A percentile compares a stretch with the other conserved stretches of the same genome.
phyloP scores from a whole-genome alignment of 2,797 vertebrate species.

The Hephaestus fuliginosus region DNA sequence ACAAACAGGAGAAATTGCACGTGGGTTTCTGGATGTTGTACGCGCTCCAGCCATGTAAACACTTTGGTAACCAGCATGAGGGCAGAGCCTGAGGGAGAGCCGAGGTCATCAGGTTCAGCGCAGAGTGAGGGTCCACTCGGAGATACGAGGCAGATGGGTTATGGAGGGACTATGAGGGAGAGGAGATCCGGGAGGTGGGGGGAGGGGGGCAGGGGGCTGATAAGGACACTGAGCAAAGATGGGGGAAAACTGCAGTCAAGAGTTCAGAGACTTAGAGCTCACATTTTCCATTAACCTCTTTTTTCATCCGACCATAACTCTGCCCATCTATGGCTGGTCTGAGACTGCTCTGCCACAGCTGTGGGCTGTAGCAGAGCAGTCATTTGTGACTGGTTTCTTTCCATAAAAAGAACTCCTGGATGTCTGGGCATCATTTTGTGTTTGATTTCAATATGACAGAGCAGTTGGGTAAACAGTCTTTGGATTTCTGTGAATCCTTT shows the following conservation, averaged over 20 bases:
- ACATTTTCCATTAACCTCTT: conserved; percentile 80
- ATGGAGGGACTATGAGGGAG: background rate
- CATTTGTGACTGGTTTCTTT: conserved; percentile 64
- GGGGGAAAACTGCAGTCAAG: conserved; percentile 49
- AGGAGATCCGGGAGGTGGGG: too few species aligned
- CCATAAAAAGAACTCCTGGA: conserved; percentile 76
- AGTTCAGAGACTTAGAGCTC: conserved; percentile 67
- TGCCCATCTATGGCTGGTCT: conserved; percentile 76
- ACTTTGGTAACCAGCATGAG: conserved; percentile 32
- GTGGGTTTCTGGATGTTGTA: conserved; percentile 30
- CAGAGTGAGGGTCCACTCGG: conserved; percentile 54
- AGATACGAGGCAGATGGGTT: conserved; percentile 29
- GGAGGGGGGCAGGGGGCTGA: background rate
- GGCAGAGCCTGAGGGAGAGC: conserved; percentile 40
- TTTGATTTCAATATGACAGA: conserved; percentile 79
- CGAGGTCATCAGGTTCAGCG: conserved; percentile 59
- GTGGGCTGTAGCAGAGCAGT: conserved; percentile 53
- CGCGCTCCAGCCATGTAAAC: conserved; percentile 43
- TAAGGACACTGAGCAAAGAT: conserved; percentile 47
- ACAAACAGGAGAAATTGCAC: conserved; percentile 9
- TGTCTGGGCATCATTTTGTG: conserved; percentile 64
- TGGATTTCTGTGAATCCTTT: conserved; percentile 69
- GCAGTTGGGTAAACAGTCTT: conserved; percentile 75
- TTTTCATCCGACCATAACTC: conserved; percentile 64
- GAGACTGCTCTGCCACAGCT: conserved; percentile 52